Percentiles rank a stretch among this genome's conserved stretches.
These are phyloP conservation scores for Monochamus saltuarius DNA, from an alignment of 1,140 invertebrate genomes.

Conservation along the genomic window DNA sequence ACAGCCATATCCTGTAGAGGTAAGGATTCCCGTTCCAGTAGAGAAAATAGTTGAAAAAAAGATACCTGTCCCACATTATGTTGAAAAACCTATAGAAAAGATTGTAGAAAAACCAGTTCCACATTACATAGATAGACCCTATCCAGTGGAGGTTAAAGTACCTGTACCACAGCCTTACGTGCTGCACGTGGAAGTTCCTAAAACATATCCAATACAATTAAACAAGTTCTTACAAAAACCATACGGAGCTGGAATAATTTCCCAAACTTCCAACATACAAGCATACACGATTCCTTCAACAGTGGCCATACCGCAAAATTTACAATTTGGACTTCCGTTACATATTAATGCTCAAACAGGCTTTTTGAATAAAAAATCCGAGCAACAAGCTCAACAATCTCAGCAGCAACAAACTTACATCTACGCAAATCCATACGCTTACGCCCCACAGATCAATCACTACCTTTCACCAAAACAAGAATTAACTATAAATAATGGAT, in stretches of 20 bases:
- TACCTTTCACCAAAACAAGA: slow-evolving; percentile 27
- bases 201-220: slow-evolving; percentile 31
- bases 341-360: slow-evolving; percentile 25
- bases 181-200: slow-evolving; percentile 30
- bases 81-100: slow-evolving; percentile 38
- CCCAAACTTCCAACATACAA: background rate
- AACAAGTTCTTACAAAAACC: slow-evolving; percentile 46
- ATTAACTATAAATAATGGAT: slow-evolving; percentile 1
- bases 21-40: slow-evolving; percentile 35
- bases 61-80: slow-evolving; percentile 34
- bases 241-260: background rate
- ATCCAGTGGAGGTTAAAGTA: slow-evolving; percentile 35
- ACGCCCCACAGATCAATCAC: slow-evolving; percentile 34
- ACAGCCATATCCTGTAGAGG: slow-evolving; percentile 47
- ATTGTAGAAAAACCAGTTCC: slow-evolving; percentile 38
- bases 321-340: slow-evolving; percentile 9
- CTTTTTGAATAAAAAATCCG: slow-evolving; percentile 16
- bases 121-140: slow-evolving; percentile 34
- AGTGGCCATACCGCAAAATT: background rate
- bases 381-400: slow-evolving; percentile 16
- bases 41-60: slow-evolving; percentile 40
- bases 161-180: slow-evolving; percentile 30
- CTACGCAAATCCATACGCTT: slow-evolving; percentile 30
- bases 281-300: background rate
- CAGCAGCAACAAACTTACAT: slow-evolving; percentile 7